Base-by-base conservation (phyloP, 2,888 invertebrate species). In the Hesperia comma region DNA sequence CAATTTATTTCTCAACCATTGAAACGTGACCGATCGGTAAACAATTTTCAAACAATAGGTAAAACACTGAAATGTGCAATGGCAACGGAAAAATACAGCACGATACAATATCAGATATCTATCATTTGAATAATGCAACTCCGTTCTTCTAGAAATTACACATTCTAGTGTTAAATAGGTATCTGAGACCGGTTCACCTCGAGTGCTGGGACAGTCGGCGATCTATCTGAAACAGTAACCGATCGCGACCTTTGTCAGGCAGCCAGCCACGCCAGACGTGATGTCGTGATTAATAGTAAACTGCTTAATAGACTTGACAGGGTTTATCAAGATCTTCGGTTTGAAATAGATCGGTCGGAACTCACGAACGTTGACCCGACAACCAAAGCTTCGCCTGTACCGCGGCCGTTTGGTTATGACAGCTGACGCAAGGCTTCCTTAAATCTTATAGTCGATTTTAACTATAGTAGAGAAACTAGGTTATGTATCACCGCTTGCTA, bases 241-340 rank as follows among this genome's bases (percentile, higher is more conserved):
- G 74, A 77, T 79, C 73, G 73, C 80, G 84, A 87, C 85, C 87
- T 86, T 83, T 83, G 77, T 74, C 77, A 77, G 74, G 74, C 78
- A 79, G 76, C 73, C 75, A 76, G 75, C 74, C 79, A 79, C 68
- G 73, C 77, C 75, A 74, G 79, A 74, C 77, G 79, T 78, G 77
- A 77, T 83, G 77, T 77, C 84, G 83, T 85, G 84, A 83, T 70
- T 73, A 76, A 75, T 74, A 71, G 72, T 67, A 68, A 68, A 71
- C 71, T 71, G 75, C 81, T 82, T 83, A 83, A 84, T 73, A 72
- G 66, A 71, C 69, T 62, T 67, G 54, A 68, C 67, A 69, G 70
- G 69, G 69, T 63, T 69, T 74, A 71, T 73, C 72, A 68, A 68
- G 70, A 71, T 74, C 70, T 69, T 62, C 62, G 60, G 62, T 61